A percentile compares a stretch with the other conserved stretches of the same genome.
These are phyloP conservation scores for Serilophus lunatus DNA, from an alignment of 2,113 vertebrate species.

Conservation along the genomic window DNA sequence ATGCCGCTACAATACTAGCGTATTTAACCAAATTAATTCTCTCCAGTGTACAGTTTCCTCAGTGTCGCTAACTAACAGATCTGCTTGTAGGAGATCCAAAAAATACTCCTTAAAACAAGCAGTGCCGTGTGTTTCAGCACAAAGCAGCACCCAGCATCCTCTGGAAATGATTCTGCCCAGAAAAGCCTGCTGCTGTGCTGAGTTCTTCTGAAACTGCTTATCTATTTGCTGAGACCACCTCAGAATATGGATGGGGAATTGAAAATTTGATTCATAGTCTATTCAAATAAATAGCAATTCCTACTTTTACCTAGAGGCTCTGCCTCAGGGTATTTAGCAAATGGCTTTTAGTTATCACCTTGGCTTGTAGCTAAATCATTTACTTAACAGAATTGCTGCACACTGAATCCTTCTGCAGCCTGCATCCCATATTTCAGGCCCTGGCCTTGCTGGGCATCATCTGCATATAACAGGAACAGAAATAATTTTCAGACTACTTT, in stretches of 20 bases:
- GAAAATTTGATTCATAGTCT: neutral
- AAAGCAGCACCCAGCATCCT: neutral
- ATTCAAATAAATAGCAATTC: constrained; percentile 18
- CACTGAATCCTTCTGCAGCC: neutral
- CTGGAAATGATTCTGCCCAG: neutral
- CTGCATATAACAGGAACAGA: neutral
- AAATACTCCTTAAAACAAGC: neutral
- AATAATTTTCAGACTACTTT: neutral
- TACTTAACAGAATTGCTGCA: neutral
- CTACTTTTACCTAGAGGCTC: neutral
- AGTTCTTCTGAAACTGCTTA: neutral
- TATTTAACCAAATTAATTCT: neutral
- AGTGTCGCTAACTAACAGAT: neutral
- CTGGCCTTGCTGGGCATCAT: neutral
- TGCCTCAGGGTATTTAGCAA: neutral
- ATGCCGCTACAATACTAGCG: neutral
- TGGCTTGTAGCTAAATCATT: neutral
- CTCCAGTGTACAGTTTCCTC: neutral
- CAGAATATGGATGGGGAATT: neutral
- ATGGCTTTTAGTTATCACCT: neutral
- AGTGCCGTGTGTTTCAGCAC: neutral
- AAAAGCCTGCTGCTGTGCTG: neutral
- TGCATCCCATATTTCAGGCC: neutral
- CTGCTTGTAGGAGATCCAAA: neutral
- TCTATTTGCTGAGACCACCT: neutral